Evolutionary conservation across 2,888 invertebrate genomes (phyloP).

Genomic region (Platycnemis pennipes): DNA sequence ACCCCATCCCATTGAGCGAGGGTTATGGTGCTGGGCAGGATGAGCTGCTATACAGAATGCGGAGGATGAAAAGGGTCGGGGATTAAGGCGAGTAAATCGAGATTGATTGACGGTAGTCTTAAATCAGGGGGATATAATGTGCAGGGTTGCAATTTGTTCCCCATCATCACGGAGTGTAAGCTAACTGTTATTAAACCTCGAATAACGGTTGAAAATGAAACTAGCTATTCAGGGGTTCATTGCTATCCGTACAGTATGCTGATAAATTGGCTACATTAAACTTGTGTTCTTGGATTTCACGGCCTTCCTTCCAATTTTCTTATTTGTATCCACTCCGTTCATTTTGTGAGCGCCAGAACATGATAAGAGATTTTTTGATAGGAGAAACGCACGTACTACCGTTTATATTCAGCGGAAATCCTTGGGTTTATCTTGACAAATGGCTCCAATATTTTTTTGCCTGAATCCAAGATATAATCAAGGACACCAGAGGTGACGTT

Average conservation of each 20-base stretch:
- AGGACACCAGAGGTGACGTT: no score
- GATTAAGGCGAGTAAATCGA: not conserved
- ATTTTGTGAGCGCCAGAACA: no score
- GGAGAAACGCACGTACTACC: no score
- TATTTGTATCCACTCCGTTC: no score
- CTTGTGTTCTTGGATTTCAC: not conserved
- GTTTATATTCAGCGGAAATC: no score
- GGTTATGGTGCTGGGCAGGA: not conserved
- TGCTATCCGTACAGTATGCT: not conserved
- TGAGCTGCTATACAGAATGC: not conserved
- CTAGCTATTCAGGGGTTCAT: not conserved
- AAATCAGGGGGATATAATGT: not conserved
- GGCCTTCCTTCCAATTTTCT: not conserved
- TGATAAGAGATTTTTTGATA: no score
- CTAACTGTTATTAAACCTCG: not conserved
- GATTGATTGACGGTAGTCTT: not conserved
- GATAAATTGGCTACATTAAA: not conserved
- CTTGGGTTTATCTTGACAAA: no score
- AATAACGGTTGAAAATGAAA: not conserved
- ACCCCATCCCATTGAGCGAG: not conserved
- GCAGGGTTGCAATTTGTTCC: not conserved
- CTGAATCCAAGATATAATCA: no score
- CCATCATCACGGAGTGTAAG: not conserved
- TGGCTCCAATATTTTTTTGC: no score
- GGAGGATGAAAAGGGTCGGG: not conserved